A percentile compares a stretch with the other conserved stretches of the same genome.
Evolutionary conservation across 2,797 vertebrate genomes (phyloP).

Genomic region (Periparus ater): DNA sequence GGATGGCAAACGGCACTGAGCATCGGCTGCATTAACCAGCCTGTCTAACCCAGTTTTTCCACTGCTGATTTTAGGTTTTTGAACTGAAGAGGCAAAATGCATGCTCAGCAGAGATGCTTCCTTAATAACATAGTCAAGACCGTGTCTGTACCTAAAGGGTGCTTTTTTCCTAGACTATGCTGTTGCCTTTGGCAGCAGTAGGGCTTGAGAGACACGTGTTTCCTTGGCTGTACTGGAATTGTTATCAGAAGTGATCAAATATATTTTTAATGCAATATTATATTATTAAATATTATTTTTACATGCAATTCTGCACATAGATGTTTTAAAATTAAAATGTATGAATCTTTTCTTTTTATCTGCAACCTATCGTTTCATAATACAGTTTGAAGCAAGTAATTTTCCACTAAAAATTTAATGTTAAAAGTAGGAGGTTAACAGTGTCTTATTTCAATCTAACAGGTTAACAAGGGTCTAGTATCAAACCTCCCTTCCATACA

Average conservation of each 20-base stretch:
- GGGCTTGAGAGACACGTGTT: rapidly evolving
- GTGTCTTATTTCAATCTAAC: not conserved
- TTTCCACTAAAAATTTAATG: not conserved
- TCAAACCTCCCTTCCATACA: not conserved
- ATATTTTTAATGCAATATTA: not conserved
- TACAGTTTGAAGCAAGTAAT: not conserved
- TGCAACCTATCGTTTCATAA: not conserved
- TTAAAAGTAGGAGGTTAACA: not conserved
- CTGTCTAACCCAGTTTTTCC: not conserved
- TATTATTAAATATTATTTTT: not conserved
- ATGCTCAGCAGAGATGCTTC: not conserved
- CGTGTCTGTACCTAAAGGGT: not conserved
- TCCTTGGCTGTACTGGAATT: not conserved
- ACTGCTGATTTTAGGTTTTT: not conserved
- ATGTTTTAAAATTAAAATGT: not conserved
- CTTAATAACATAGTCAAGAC: not conserved
- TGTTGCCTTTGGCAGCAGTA: not conserved
- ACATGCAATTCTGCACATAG: not conserved
- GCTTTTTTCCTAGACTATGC: not conserved
- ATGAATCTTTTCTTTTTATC: not conserved
- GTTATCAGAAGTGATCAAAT: not conserved
- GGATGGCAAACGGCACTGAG: rapidly evolving
- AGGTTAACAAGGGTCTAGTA: not conserved
- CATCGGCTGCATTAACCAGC: rapidly evolving
- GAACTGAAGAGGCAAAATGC: not conserved